Evolutionary conservation across 1,140 invertebrate species (phyloP).

Genomic region (Sitobion miscanthi): DNA sequence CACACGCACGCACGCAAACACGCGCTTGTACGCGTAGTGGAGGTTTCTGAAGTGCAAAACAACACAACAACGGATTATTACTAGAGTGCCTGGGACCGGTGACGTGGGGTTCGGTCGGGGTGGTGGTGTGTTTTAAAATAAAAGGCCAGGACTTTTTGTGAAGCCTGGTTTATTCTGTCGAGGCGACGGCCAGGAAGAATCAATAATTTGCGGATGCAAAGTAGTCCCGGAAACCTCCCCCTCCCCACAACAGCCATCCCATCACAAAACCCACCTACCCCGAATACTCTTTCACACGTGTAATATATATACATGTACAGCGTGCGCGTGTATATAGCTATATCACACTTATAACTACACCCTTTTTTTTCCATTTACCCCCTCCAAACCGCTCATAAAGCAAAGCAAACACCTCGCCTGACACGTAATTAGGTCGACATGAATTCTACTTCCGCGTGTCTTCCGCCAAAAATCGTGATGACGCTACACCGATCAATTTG

Average conservation of each 20-base stretch:
- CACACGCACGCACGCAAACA: background rate
- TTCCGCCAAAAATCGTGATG: background rate
- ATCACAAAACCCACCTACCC: slow-evolving; percentile 9
- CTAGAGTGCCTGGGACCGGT: background rate
- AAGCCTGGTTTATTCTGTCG: slow-evolving; percentile 30
- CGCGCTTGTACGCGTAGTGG: background rate
- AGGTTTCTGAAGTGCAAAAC: slow-evolving; percentile 51
- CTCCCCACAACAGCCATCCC: background rate
- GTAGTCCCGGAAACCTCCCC: slow-evolving; percentile 31
- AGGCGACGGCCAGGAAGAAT: slow-evolving; percentile 56
- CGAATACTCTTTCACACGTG: slow-evolving; percentile 5
- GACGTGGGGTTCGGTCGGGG: background rate
- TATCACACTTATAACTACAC: slow-evolving; percentile 25
- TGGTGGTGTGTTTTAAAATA: slow-evolving; percentile 49
- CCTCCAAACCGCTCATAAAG: background rate
- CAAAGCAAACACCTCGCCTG: slow-evolving; percentile 34
- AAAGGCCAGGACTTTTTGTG: slow-evolving; percentile 44
- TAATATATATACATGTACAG: background rate
- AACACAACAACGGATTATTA: slow-evolving; percentile 31
- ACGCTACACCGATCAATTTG: background rate
- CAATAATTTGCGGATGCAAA: slow-evolving; percentile 56
- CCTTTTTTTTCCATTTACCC: slow-evolving; percentile 13
- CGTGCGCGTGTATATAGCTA: background rate
- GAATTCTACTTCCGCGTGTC: background rate
- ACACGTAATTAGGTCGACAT: slow-evolving; percentile 38